These are phyloP conservation scores for Lutjanus erythropterus DNA, from an alignment of 2,113 vertebrate species.

Conservation along the genomic window DNA sequence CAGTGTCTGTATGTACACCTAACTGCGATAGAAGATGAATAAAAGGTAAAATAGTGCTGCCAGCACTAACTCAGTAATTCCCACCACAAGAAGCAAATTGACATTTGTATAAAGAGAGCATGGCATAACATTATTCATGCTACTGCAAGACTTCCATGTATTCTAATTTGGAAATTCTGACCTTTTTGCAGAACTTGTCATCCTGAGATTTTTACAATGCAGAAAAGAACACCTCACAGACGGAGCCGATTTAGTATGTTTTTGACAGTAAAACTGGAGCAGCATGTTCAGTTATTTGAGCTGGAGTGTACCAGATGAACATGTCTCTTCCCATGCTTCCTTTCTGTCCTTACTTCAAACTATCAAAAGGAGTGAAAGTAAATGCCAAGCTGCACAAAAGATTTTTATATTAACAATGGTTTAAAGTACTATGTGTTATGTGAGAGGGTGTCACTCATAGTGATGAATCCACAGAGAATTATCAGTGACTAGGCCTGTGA, in stretches of 20 bases:
- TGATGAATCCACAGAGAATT: background rate
- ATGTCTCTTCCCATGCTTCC: background rate
- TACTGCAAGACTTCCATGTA: slow-evolving; percentile 17
- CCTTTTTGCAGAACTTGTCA: slow-evolving; percentile 22
- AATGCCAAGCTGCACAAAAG: background rate
- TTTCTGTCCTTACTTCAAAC: background rate
- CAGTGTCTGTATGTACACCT: slow-evolving; percentile 15
- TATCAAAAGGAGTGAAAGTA: background rate
- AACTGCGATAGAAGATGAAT: slow-evolving; percentile 28
- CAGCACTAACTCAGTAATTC: slow-evolving; percentile 13
- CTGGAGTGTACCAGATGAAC: background rate
- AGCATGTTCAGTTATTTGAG: background rate
- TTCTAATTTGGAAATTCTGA: slow-evolving; percentile 24
- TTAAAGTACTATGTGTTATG: background rate
- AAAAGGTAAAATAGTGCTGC: slow-evolving; percentile 33
- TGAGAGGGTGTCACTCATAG: too few relatives aligned
- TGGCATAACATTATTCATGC: slow-evolving; percentile 2
- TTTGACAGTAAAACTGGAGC: background rate
- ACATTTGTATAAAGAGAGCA: slow-evolving; percentile 40
- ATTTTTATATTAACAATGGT: background rate
- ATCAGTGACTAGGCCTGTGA: too few relatives aligned
- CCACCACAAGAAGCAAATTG: slow-evolving; percentile 28
- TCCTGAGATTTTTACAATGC: background rate
- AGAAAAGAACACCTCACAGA: background rate
- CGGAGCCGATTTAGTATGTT: background rate